Evolutionary conservation across 2,888 invertebrate genomes (phyloP).

Genomic region (Ernsta delagoae): DNA sequence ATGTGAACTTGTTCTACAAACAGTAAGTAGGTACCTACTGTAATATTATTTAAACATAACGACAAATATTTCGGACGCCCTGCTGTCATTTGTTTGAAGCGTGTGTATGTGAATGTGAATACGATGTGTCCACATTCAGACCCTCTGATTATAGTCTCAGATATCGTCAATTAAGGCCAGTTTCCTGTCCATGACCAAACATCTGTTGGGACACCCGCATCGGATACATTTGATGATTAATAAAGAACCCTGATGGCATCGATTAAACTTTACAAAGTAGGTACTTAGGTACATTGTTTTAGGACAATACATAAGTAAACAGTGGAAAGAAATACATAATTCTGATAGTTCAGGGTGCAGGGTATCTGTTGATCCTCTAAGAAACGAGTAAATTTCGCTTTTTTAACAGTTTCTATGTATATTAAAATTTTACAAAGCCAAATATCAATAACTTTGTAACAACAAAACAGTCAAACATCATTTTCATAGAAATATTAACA

Average conservation of each 20-base stretch:
- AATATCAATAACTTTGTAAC: too few relatives aligned
- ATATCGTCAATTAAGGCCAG: constrained; percentile 33
- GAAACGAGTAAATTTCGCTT: too few relatives aligned
- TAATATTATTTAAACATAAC: too few relatives aligned
- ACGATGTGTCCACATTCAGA: not conserved
- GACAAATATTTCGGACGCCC: not conserved
- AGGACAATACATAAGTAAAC: not conserved
- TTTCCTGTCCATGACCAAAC: constrained; percentile 33
- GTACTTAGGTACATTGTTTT: not conserved
- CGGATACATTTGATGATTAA: constrained; percentile 19
- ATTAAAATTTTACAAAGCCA: too few relatives aligned
- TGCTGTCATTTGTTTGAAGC: not conserved
- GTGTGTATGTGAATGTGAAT: not conserved
- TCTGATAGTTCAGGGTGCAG: not conserved
- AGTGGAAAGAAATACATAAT: too few relatives aligned
- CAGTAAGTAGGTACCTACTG: too few relatives aligned
- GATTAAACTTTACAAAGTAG: not conserved
- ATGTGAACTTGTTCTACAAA: too few relatives aligned
- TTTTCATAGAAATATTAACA: too few relatives aligned
- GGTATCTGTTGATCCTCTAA: too few relatives aligned
- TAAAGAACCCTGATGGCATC: constrained; percentile 10
- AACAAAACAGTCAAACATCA: too few relatives aligned
- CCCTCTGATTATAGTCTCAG: constrained; percentile 24
- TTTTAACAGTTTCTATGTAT: too few relatives aligned
- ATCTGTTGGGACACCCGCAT: constrained; percentile 37